Base-by-base conservation (phyloP, 1,140 invertebrate species). In the Caenorhabditis brenneri region DNA sequence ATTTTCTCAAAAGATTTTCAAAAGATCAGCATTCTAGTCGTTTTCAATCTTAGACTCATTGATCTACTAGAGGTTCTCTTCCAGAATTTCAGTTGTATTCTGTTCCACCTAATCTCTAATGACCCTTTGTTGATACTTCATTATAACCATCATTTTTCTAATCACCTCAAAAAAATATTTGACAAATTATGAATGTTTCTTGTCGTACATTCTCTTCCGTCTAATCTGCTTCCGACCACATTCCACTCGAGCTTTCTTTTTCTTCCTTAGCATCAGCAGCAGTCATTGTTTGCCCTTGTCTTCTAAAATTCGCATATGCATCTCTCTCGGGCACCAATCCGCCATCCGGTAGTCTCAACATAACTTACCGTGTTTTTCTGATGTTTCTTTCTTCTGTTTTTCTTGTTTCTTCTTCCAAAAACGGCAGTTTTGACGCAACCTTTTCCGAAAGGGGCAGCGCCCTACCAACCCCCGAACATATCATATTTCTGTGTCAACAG, bases 401-500 rank as follows among this genome's bases (percentile, higher is more conserved):
- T 33, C 58, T 42, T n/a, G n/a, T n/a, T n/a, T 42, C 65, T 22
- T 74, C 24, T 55, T 55, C 53, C 53, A 55, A 55, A 55, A 55
- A 55, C 53, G 53, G 53, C 53, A 55, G 24, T 55, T 55, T 55
- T 29, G 53, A 55, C 24, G 53, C 53, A 55, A 55, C 53, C 53
- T 55, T 51, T 31, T 46, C 65, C 65, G 36, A 74, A 74, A 74
- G 36, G 36, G 65, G 36, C 58, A 65, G 29, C 31, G 58, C 65
- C 65, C 33, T 42, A 74, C 36, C 65, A 74, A 74, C 65, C 65
- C 65, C 58, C n/a, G 12, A 74, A 74, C 65, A 74, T 74, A 74
- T 74, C 65, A 74, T 42, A 74, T 74, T 74, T 42, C 65, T 74
- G 65, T 74, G 65, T 74, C 65, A 74, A 74, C 65, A 74, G 33